phyloP scores from a whole-genome alignment of 1,140 invertebrate species.

The Delia radicum region DNA sequence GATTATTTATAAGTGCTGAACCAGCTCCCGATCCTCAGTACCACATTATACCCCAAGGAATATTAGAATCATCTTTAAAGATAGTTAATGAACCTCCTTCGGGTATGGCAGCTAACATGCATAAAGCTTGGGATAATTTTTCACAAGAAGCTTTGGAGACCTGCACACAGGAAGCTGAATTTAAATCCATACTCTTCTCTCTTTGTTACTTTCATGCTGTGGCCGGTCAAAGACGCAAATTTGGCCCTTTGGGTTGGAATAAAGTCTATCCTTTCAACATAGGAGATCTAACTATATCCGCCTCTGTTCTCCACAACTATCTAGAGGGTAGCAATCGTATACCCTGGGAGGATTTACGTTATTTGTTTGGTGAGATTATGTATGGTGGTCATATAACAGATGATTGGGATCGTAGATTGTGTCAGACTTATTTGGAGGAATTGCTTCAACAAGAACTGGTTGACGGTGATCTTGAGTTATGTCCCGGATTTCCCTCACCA shows the following conservation, averaged over 20 bases:
- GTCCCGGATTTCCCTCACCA: conserved; percentile 81
- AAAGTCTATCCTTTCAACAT: conserved; percentile 78
- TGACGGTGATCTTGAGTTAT: conserved; percentile 81
- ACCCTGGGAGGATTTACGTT: conserved; percentile 91
- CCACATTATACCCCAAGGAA: conserved; percentile 72
- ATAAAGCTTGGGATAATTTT: conserved; percentile 94
- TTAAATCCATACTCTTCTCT: conserved; percentile 89
- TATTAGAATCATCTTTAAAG: conserved; percentile 91
- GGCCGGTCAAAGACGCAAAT: conserved; percentile 88
- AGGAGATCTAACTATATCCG: conserved; percentile 90
- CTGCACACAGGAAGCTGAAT: conserved; percentile 91
- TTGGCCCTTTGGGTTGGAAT: conserved; percentile 96
- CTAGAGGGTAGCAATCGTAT: conserved; percentile 85
- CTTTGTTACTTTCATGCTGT: conserved; percentile 97
- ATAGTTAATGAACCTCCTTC: conserved; percentile 96
- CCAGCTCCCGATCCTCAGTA: conserved; percentile 62
- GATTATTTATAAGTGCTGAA: conserved; percentile 66
- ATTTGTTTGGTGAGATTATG: conserved; percentile 96
- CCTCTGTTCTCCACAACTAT: conserved; percentile 90
- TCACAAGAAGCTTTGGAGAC: conserved; percentile 89
- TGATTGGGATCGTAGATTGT: conserved; percentile 89
- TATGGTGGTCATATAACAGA: conserved; percentile 97
- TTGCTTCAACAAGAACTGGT: conserved; percentile 84
- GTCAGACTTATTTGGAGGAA: conserved; percentile 84
- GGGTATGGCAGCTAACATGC: conserved; percentile 91